Evolutionary conservation across 2,113 vertebrate species (phyloP), one percentile per base, ranked within the genome.

Genomic region (Psettodes erumei): DNA sequence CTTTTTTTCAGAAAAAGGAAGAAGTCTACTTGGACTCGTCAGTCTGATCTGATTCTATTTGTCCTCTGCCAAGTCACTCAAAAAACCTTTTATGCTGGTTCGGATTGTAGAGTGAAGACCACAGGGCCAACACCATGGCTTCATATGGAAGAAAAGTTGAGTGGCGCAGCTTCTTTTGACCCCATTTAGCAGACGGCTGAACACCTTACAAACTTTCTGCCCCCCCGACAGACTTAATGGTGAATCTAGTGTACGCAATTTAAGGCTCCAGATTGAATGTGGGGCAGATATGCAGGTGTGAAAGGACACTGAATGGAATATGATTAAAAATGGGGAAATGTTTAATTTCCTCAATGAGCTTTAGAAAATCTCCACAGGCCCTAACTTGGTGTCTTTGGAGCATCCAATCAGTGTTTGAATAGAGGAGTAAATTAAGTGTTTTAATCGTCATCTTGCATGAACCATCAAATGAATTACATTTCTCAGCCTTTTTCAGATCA

Each of bases 241-340:
- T 54, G 75, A 89, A 68, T 75, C 25, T 42, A 73, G 51, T 53
- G 15, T 43, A 70, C 7, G 47, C 56, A 83, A 86, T 88, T 85
- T 83, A 80, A 86, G 83, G 59, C 56, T 67, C 50, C 47, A 65
- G 66, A 72, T 53, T 83, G 85, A 89, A 85, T 73, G 71, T 82
- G 68, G 71, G 69, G 48, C 68, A 78, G 82, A 91, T 88, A 85
- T 69, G 56, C 79, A 86, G 85, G 82, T 87, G 77, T 70, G 85
- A 87, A 89, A 82, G 53, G 77, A 51, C 45, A 21, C 37, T 85
- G 81, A 85, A 90, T 81, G 71, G 82, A 84, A 80, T 71, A 70
- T 82, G 88, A 93, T 92, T 90, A 89, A 85, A 89, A 83, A 83
- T 25, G 42, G 69, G 67, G 66, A 86, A 89, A 90, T 81, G 77